Evolutionary conservation across 2,888 invertebrate genomes (phyloP), one percentile per base, ranked within the genome.

Genomic region (Rhamphomyia laevipes): DNA sequence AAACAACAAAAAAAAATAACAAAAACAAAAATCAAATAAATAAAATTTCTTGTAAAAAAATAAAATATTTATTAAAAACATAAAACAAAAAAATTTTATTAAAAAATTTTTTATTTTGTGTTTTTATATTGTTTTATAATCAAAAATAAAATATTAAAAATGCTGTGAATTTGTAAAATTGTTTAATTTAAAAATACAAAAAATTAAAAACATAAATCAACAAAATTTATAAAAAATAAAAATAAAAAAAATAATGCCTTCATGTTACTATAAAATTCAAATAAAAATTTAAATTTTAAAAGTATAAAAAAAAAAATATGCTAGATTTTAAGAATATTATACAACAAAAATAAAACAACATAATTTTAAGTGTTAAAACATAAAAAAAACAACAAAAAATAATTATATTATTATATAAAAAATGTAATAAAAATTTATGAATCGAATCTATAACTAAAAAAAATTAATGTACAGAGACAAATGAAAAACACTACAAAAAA

Each of bases 151-250:
- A 15, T 15, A 40, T 18, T 17, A 40, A 40, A 40, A 21, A 40
- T 40, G 40, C 40, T 40, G 40, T 40, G 40, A 40, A 40, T 40
- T 40, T 40, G 40, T 40, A 40, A 40, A 27, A 18, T 40, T 40
- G 40, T 13, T 40, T 17, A 18, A 40, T 11, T 38, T 16, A 17
- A 17, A 38, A 17, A 38, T 7, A 16, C 17, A 11, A 38, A 38
- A 18, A 40, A 18, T 18, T 15, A 38, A 17, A 38, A 38, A 38
- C 16, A 38, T n/a, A n/a, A 35, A n/a, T n/a, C n/a, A n/a, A n/a
- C 7, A n/a, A 35, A 35, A 35, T n/a, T n/a, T n/a, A n/a, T n/a
- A n/a, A n/a, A 15, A 35, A 35, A 35, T 17, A 38, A 11, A 37
- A 37, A n/a, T 2, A 38, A 38, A 11, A 38, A 18, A 18, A 16